A percentile compares a stretch with the other conserved stretches of the same genome.
phyloP scores from a whole-genome alignment of 2,888 invertebrate species.

The Agrenia bidenticulata region DNA sequence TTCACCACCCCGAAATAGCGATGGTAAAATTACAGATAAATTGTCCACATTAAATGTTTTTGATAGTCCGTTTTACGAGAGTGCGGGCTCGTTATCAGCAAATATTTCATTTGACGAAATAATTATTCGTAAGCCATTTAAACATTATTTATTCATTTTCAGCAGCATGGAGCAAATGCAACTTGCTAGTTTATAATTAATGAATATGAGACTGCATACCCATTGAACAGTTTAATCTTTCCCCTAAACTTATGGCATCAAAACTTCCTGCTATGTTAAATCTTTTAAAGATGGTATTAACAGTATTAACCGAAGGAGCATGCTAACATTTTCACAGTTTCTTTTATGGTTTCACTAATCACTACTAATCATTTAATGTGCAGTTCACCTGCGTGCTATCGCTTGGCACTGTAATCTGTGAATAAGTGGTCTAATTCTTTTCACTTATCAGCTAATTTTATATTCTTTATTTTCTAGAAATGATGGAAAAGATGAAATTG shows the following conservation, averaged over 20 bases:
- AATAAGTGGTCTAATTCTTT: too few relatives aligned
- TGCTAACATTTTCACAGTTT: too few relatives aligned
- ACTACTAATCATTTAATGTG: too few relatives aligned
- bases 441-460: too few relatives aligned
- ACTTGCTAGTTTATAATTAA: not conserved
- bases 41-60: not conserved
- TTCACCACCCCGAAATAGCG: not conserved
- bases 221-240: not conserved
- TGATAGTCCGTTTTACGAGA: not conserved
- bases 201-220: too few relatives aligned
- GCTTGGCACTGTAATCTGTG: too few relatives aligned
- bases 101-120: not conserved
- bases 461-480: too few relatives aligned
- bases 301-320: not conserved
- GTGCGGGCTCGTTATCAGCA: not conserved
- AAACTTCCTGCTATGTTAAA: not conserved
- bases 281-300: not conserved
- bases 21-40: not conserved
- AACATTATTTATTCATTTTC: not conserved
- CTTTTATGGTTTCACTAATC: too few relatives aligned
- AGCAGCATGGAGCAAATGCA: not conserved
- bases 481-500: slow-evolving; percentile 17
- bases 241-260: not conserved
- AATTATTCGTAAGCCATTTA: slow-evolving; percentile 8
- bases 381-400: too few relatives aligned